Evolutionary conservation across 2,797 vertebrate species (phyloP).

Genomic region (Pygocentrus nattereri): DNA sequence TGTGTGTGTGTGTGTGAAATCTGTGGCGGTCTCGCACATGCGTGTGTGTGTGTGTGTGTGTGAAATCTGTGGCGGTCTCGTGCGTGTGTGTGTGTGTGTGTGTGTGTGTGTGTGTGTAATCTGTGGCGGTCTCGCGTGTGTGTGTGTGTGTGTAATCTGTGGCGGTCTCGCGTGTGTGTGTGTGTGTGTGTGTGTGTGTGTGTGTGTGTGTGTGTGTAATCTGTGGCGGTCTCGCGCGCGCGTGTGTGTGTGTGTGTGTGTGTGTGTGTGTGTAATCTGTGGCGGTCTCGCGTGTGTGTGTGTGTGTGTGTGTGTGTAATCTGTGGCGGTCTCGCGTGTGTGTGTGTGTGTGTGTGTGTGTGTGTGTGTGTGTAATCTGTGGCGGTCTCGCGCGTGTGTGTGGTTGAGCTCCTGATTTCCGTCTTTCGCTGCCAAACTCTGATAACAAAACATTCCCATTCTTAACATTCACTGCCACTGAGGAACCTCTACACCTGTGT

Average conservation of each 20-base stretch:
- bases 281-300: not conserved
- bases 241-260: too few species aligned
- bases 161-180: not conserved
- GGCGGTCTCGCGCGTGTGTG: not conserved
- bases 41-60: too few species aligned
- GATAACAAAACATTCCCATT: not conserved
- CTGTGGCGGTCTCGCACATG: too few species aligned
- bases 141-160: not conserved
- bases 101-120: not conserved
- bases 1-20: too few species aligned
- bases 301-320: too few species aligned
- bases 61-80: too few species aligned
- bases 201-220: too few species aligned
- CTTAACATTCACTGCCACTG: not conserved
- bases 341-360: too few species aligned
- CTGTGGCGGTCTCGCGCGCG: too few species aligned
- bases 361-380: not conserved
- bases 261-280: not conserved
- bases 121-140: not conserved
- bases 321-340: too few species aligned
- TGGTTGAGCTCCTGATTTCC: not conserved
- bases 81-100: too few species aligned
- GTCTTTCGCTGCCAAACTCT: not conserved
- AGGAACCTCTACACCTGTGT: not conserved
- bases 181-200: too few species aligned